phyloP scores from a whole-genome alignment of 2,888 invertebrate genomes.

The Mimumesa dahlbomi region DNA sequence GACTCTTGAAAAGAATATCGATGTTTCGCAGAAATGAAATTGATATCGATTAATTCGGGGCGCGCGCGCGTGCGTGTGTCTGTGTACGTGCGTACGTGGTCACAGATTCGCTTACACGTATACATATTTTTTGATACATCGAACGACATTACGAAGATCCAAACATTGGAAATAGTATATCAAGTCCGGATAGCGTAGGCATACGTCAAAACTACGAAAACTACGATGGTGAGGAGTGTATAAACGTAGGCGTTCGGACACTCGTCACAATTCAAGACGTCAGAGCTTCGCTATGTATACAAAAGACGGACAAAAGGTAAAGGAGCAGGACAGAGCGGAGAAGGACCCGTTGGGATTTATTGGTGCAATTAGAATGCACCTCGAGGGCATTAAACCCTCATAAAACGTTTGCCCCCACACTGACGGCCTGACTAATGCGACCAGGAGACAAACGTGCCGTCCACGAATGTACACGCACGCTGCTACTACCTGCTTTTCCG shows the following conservation, averaged over 20 bases:
- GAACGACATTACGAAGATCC: too few species aligned
- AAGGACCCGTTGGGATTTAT: conserved; percentile 77
- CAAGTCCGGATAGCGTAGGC: not conserved
- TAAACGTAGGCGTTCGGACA: conserved; percentile 33
- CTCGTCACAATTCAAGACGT: conserved; percentile 38
- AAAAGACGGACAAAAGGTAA: conserved; percentile 17
- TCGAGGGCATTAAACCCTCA: conserved; percentile 79
- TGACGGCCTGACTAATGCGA: conserved; percentile 74
- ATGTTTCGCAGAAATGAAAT: too few species aligned
- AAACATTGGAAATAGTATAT: not conserved
- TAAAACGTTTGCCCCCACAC: conserved; percentile 76
- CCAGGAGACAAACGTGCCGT: conserved; percentile 57
- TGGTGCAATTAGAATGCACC: conserved; percentile 79
- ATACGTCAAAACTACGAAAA: conserved; percentile 8
- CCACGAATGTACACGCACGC: not conserved
- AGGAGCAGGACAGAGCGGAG: conserved; percentile 20
- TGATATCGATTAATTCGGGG: too few species aligned
- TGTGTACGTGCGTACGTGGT: too few species aligned
- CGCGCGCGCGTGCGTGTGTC: too few species aligned
- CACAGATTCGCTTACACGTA: too few species aligned
- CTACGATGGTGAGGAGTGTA: too few species aligned
- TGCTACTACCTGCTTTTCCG: conserved; percentile 60
- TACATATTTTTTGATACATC: too few species aligned
- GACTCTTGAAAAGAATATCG: too few species aligned
- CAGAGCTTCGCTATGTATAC: not conserved